Evolutionary conservation across 2,797 vertebrate species (phyloP).

Genomic region (Scyliorhinus canicula): DNA sequence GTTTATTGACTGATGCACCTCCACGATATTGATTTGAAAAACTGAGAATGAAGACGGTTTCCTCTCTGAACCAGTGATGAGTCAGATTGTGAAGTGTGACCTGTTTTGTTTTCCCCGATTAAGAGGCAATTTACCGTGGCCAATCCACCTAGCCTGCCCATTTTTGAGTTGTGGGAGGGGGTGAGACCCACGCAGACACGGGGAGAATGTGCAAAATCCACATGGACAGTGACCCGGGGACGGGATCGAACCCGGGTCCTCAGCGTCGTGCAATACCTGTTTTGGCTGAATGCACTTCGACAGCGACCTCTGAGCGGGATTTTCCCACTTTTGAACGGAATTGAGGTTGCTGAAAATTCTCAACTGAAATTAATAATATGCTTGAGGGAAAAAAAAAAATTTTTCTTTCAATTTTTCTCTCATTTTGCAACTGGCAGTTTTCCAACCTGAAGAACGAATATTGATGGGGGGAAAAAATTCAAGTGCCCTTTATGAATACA

Average conservation of each 20-base stretch:
- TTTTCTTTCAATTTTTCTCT: background rate
- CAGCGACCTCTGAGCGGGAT: background rate
- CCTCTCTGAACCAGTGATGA: background rate
- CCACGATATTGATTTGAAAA: background rate
- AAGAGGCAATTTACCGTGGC: too few relatives aligned
- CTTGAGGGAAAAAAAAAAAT: background rate
- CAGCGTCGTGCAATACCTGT: too few relatives aligned
- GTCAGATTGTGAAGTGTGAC: background rate
- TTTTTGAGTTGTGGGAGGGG: too few relatives aligned
- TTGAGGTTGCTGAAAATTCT: background rate
- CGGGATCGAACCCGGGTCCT: too few relatives aligned
- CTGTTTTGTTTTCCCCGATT: too few relatives aligned
- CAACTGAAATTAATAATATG: background rate
- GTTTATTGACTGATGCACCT: background rate
- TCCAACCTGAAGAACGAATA: background rate
- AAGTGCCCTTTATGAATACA: background rate
- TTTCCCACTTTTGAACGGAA: background rate
- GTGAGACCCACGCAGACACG: too few relatives aligned
- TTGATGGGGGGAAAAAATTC: background rate
- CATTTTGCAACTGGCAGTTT: background rate
- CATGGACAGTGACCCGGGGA: too few relatives aligned
- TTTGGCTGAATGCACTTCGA: background rate
- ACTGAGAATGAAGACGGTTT: background rate
- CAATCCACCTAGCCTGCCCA: too few relatives aligned
- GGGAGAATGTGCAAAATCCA: too few relatives aligned